Base-by-base conservation (phyloP, 2,797 vertebrate species). In the Malurus splendens region DNA sequence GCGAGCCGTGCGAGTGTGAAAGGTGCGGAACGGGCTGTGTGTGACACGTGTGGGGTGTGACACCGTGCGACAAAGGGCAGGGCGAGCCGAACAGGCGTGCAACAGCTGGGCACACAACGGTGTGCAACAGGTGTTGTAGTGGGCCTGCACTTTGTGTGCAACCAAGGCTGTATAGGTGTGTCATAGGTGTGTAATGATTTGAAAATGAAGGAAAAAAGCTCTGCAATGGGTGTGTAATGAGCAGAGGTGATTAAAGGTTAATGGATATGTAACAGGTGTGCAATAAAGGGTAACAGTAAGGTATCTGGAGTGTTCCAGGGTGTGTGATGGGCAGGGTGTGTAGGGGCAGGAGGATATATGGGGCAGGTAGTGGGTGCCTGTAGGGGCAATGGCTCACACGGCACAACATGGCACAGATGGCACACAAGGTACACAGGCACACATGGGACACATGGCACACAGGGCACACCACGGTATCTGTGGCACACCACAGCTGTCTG, bases 1-100 rank as follows among this genome's bases (percentile, higher is more conserved):
- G 38, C 0, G 7, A 10, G 39, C 5, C 0, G 0, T 1, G 28
- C 6, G 18, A 1, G 44, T 6, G 54, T 25, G 10, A 51, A 20
- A 14, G 39, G 14, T 7, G 45, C 2, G 45, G 18, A 18, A 18
- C 9, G 20, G 32, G 28, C 33, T 1, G 47, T 24, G 28, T 1
- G 47, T 24, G 28, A 57, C 18, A 9, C n/a, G 0, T 8, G 28
- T 0, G 16, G 15, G 18, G 30, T 8, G 64, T 33, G 41, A 51
- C 33, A 27, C 12, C 38, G 39, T 30, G 41, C 28, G 10, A 33
- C 56, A 68, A 50, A 44, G 48, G 55, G 55, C 13, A 18, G 25
- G n/a, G 55, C 17, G 23, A 32, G 32, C 1, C 17, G 39, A n/a
- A 36, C 12, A 2, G 60, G 18, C 1, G 9, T 42, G 54, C 24